Evolutionary conservation across 2,888 invertebrate species (phyloP).

Genomic region (Reticulitermes lucifugus): DNA sequence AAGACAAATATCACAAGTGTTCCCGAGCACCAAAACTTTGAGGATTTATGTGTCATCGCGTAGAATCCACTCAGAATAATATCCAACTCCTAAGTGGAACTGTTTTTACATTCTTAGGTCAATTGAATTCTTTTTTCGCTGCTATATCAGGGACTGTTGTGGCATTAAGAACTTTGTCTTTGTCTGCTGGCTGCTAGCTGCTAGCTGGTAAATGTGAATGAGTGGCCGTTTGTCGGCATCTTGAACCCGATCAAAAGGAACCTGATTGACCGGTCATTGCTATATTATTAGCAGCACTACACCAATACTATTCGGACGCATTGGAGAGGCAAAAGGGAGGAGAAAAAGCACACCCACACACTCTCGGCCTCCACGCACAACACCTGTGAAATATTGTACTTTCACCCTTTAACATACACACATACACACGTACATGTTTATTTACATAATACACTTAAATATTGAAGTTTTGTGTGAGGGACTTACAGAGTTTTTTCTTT

Average conservation of each 20-base stretch:
- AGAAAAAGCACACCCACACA: neutral
- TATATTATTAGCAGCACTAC: neutral
- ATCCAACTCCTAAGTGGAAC: too few species aligned
- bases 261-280: slow-evolving; percentile 10
- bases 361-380: neutral
- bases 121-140: neutral
- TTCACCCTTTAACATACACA: neutral
- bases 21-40: too few species aligned
- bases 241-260: neutral
- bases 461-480: neutral
- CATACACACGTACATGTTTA: neutral
- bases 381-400: neutral
- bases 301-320: neutral
- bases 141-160: neutral
- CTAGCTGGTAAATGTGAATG: neutral
- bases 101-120: too few species aligned
- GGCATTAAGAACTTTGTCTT: neutral
- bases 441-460: neutral
- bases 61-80: too few species aligned
- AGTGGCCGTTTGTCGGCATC: neutral
- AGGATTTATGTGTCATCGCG: too few species aligned
- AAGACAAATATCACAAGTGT: too few species aligned
- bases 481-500: too few species aligned
- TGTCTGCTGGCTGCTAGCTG: neutral
- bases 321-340: neutral